Evolutionary conservation across 2,888 invertebrate genomes (phyloP).

Genomic region (Eristalis intricaria): DNA sequence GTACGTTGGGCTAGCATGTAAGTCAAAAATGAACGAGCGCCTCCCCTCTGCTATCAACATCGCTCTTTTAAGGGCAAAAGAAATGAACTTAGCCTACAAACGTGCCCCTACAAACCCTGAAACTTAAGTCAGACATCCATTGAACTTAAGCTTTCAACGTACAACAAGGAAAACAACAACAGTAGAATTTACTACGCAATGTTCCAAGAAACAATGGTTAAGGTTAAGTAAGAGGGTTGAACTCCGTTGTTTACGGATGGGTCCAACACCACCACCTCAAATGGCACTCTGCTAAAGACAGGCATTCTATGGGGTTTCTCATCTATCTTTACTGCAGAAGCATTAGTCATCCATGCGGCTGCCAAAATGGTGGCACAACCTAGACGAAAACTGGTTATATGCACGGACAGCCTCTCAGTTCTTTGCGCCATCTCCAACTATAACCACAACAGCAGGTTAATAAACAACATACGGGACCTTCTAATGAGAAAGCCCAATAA

Average conservation of each 20-base stretch:
- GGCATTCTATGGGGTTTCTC: constrained; percentile 1
- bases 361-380: no score
- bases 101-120: no score
- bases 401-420: not conserved
- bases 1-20: no score
- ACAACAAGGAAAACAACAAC: not conserved
- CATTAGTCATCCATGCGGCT: constrained; percentile 18
- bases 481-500: not conserved
- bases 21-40: no score
- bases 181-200: not conserved
- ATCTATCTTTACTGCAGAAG: constrained; percentile 36
- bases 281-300: not conserved
- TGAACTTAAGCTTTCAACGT: not conserved
- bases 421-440: not conserved
- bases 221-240: constrained; percentile 8
- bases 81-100: no score
- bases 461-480: no score
- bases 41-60: no score
- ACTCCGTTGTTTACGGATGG: constrained; percentile 19
- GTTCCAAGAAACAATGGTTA: no score
- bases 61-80: no score
- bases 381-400: not conserved
- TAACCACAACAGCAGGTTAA: no score
- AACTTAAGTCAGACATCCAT: no score
- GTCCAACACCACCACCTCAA: constrained; percentile 9